Percentiles rank a stretch among this genome's conserved stretches.
Evolutionary conservation across 1,140 invertebrate species (phyloP).

Genomic region (Ostrea denselamellosa): DNA sequence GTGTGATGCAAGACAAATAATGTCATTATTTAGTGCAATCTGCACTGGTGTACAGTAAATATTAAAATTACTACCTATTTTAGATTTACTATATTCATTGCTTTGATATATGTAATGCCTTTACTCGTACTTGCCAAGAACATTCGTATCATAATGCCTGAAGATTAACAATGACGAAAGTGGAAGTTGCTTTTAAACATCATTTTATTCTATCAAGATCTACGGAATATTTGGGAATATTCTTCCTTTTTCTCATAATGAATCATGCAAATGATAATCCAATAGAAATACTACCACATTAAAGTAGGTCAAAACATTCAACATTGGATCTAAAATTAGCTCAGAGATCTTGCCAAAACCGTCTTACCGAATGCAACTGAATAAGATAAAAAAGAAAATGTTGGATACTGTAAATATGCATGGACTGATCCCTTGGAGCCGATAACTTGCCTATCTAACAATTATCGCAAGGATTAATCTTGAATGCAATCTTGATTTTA

Average conservation of each 20-base stretch:
- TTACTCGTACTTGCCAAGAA: no score
- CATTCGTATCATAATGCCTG: no score
- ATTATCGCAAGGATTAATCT: background rate
- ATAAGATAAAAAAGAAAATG: background rate
- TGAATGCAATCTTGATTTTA: background rate
- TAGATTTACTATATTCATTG: no score
- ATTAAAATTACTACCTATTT: no score
- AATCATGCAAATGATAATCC: background rate
- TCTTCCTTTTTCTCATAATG: background rate
- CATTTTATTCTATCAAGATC: no score
- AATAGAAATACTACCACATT: background rate
- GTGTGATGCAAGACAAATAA: no score
- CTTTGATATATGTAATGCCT: no score
- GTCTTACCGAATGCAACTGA: background rate
- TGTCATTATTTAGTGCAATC: no score
- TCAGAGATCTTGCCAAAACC: background rate
- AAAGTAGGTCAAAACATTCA: background rate
- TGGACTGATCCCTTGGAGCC: background rate
- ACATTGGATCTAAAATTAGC: background rate
- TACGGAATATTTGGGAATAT: no score
- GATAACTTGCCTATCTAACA: background rate
- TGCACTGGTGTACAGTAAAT: no score
- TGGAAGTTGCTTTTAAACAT: no score
- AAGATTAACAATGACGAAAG: no score
- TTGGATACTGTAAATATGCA: background rate